Conservation (phyloP, 1,140 invertebrate species). For the Nasonia vitripennis region DNA sequence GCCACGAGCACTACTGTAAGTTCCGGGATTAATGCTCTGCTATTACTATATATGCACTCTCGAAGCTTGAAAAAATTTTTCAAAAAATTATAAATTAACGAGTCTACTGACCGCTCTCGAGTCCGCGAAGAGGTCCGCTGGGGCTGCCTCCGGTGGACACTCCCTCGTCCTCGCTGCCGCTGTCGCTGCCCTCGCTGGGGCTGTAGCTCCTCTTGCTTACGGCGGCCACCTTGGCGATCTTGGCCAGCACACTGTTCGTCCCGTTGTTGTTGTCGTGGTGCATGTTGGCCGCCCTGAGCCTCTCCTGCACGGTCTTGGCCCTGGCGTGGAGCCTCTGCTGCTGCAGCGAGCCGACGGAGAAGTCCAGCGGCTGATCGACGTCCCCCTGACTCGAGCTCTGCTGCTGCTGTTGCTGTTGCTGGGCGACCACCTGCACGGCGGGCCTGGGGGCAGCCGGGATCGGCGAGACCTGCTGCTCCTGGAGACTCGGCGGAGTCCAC, state of each 20-base stretch:
- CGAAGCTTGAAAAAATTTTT: no score
- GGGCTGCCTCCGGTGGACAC: conserved; percentile 73
- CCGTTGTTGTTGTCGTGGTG: conserved; percentile 71
- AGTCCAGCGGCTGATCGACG: conserved; percentile 72
- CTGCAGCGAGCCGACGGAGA: conserved; percentile 72
- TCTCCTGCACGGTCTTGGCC: conserved; percentile 27
- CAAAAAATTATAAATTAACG: background rate
- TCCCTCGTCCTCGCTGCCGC: conserved; percentile 72
- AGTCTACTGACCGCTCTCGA: conserved; percentile 67
- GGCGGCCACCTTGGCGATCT: conserved; percentile 58
- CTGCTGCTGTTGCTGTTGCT: conserved; percentile 44
- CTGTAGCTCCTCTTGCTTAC: conserved; percentile 68
- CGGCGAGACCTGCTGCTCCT: background rate
- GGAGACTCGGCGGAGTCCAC: conserved; percentile 64
- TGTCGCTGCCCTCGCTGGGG: conserved; percentile 69
- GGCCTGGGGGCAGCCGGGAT: background rate
- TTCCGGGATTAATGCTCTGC: background rate
- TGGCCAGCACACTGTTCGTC: conserved; percentile 52
- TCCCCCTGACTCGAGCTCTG: conserved; percentile 59
- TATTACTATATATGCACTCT: background rate
- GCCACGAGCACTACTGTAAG: background rate
- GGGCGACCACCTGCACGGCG: conserved; percentile 34
- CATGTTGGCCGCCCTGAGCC: background rate
- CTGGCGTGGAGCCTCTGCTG: conserved; percentile 62
- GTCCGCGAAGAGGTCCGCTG: conserved; percentile 66